Base-by-base conservation (phyloP, 2,113 vertebrate genomes). In the Microcebus griseorufus region DNA sequence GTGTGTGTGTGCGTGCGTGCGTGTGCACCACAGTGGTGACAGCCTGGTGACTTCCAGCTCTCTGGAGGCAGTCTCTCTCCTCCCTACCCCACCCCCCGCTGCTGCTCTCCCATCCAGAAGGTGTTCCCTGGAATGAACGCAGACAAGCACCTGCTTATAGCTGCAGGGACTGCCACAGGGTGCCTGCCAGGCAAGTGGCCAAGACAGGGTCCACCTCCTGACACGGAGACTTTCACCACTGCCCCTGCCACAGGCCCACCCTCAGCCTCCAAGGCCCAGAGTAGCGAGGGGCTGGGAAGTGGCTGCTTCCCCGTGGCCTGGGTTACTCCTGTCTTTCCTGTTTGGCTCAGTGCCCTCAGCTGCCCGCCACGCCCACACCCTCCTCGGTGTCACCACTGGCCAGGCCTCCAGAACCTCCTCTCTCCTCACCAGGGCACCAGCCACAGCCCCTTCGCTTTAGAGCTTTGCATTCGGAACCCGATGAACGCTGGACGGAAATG, bases 21-120 rank as follows among this genome's bases (percentile, higher is more conserved):
- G 62, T 5, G 64, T 5, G 10, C 14, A 7, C 42, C 22, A 0
- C 22, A 1, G 29, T 2, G 16, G 5, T 5, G 42, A 76, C 18
- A 6, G 34, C 17, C 51, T 62, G 37, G 62, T n/a, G 64, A 37
- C 48, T 23, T 22, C 29, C 17, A 10, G 64, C 7, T 73, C 70
- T 34, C 55, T 42, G 48, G 27, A 84, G 37, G 29, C 2, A 2
- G 20, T 16, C 39, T 34, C 13, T 51, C 20, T 45, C 45, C 27
- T 34, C 14, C 23, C 37, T 37, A 37, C 37, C 37, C 37, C 37
- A 37, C 37, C 37, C 51, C 17, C 23, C 48, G 7, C 64, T 20
- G 29, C 42, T 37, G 20, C 73, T 29, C 62, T 12, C 83, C 60
- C 4, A 10, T 34, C 39, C 65, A 12, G 9, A 45, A 69, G 29